Base-by-base conservation (phyloP, 2,113 vertebrate genomes). In the Tympanuchus pallidicinctus region DNA sequence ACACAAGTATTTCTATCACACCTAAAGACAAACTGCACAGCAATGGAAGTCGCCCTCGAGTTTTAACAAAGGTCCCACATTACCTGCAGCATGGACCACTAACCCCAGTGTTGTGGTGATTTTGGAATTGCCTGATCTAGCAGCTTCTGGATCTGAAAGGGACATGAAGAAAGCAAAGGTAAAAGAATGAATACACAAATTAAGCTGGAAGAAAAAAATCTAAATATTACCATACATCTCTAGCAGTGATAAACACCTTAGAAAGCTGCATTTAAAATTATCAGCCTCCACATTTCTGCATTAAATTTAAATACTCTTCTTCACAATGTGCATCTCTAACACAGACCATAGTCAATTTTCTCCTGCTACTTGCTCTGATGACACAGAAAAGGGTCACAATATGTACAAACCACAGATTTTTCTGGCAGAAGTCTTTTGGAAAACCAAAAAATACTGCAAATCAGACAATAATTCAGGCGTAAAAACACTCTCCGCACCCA, bases 61-160 rank as follows among this genome's bases (percentile, higher is more conserved):
- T 11, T 40, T 15, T 54, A 71, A 27, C 14, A 66, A 19, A 93
- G n/a, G 10, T 25, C 22, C 10, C 45, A 59, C 21, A 22, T 89
- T 94, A 99, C 99, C 99, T 98, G 99, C 99, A 94, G 99, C 99
- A 60, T 99, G 99, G 82, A 99, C 99, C 28, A 99, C 99, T 40
- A 99, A 98, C 21, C 99, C 99, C 90, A 99, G 96, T 0, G 99
- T 99, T 70, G 99, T 99, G 75, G 99, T 99, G 94, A 99, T 99
- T 96, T 99, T 99, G 30, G 99, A 99, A 93, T 97, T 99, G 92
- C 96, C 97, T 36, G 98, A 94, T 78, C 99, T 98, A 52, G 98
- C 98, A 43, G 98, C 96, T 97, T 99, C 99, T 93, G 99, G 98
- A 97, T 99, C 99, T 99, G 92, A 97, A 98, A 59, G 1, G 10